phyloP scores from a whole-genome alignment of 2,888 invertebrate species.

The Linnaemya tessellans region DNA sequence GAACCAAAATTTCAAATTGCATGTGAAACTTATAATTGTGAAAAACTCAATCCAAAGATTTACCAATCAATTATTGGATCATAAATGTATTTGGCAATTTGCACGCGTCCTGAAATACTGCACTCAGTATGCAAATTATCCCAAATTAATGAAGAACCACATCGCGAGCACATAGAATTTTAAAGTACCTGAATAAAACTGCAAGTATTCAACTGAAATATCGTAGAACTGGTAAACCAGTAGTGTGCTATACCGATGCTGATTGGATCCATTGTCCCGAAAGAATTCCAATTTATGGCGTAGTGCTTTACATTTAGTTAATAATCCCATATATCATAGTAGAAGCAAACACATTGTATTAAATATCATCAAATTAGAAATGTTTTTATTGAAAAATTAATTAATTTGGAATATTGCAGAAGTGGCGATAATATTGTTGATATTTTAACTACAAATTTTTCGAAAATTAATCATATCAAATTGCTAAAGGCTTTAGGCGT shows the following conservation, averaged over 20 bases:
- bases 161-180: constrained; percentile 70
- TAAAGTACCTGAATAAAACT: too few relatives aligned
- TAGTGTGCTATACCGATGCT: too few relatives aligned
- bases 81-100: constrained; percentile 69
- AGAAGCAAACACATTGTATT: too few relatives aligned
- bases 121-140: too few relatives aligned
- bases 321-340: too few relatives aligned
- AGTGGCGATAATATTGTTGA: constrained; percentile 15
- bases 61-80: constrained; percentile 71
- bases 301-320: too few relatives aligned
- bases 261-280: too few relatives aligned
- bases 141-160: constrained; percentile 73
- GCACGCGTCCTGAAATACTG: too few relatives aligned
- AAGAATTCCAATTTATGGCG: too few relatives aligned
- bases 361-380: constrained; percentile 49
- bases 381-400: constrained; percentile 37
- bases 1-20: constrained; percentile 68
- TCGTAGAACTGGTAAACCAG: too few relatives aligned
- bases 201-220: too few relatives aligned
- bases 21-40: constrained; percentile 58
- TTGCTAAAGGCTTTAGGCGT: background rate
- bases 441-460: too few relatives aligned
- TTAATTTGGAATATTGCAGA: constrained; percentile 54
- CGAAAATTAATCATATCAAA: background rate
- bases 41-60: constrained; percentile 41